Percentiles rank a stretch among this genome's conserved stretches.
These are phyloP conservation scores for Odontamblyopus rebecca DNA, from an alignment of 2,797 vertebrate species.

Conservation along the genomic window DNA sequence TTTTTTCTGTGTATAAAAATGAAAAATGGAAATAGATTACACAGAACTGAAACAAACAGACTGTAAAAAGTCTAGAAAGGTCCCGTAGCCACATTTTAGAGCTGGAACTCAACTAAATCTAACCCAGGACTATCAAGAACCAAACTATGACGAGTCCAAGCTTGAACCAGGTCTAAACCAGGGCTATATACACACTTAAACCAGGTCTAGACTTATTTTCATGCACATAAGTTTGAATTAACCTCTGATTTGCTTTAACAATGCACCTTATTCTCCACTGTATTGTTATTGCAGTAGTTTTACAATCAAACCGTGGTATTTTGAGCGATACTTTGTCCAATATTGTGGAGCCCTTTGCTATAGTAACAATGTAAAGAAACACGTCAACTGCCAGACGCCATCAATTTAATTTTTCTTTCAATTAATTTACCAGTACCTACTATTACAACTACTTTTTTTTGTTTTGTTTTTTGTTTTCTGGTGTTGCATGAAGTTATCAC, in stretches of 20 bases:
- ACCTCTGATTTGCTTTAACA: background rate
- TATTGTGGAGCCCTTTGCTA: slow-evolving; percentile 1
- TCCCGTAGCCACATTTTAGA: too few relatives aligned
- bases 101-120: too few relatives aligned
- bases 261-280: background rate
- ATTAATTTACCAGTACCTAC: slow-evolving; percentile 55
- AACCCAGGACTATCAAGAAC: too few relatives aligned
- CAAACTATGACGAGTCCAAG: too few relatives aligned
- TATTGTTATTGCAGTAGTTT: background rate
- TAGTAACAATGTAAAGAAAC: slow-evolving; percentile 62
- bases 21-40: too few relatives aligned
- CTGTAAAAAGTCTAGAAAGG: too few relatives aligned
- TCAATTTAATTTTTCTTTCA: slow-evolving; percentile 59
- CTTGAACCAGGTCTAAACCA: background rate
- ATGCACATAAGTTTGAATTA: background rate
- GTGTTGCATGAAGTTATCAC: slow-evolving; percentile 77
- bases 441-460: slow-evolving; percentile 34
- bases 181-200: background rate
- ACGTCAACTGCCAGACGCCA: slow-evolving; percentile 65
- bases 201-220: background rate
- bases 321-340: too few relatives aligned
- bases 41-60: too few relatives aligned
- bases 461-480: slow-evolving; percentile 44
- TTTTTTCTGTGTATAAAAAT: too few relatives aligned
- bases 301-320: background rate